Percentiles rank a stretch among this genome's conserved stretches.
These are phyloP conservation scores for Thaumatotibia leucotreta DNA, from an alignment of 1,140 invertebrate species.

Conservation along the genomic window DNA sequence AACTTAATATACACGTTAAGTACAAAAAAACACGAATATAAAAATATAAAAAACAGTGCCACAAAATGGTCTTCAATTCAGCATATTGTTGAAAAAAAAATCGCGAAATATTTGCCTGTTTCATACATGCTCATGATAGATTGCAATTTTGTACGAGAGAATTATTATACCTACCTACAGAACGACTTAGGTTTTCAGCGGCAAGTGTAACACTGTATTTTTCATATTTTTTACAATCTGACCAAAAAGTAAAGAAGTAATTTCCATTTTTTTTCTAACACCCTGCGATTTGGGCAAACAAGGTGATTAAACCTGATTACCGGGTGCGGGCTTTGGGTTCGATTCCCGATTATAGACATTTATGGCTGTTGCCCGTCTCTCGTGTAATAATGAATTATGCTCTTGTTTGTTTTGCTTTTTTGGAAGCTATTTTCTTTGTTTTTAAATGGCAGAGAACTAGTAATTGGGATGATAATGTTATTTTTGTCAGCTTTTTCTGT, in stretches of 20 bases:
- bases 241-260: slow-evolving; percentile 5
- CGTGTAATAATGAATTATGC: slow-evolving; percentile 60
- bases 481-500: background rate
- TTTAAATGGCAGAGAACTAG: background rate
- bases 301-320: slow-evolving; percentile 56
- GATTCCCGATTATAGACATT: slow-evolving; percentile 65
- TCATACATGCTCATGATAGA: no score
- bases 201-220: no score
- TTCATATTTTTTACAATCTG: background rate
- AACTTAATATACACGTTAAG: no score
- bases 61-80: no score
- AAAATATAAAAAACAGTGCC: no score
- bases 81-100: no score
- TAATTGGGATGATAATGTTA: background rate
- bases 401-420: slow-evolving; percentile 39
- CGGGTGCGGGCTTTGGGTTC: slow-evolving; percentile 41
- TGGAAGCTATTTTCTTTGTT: background rate
- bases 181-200: no score
- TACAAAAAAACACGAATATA: no score
- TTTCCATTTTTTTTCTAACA: slow-evolving; percentile 21
- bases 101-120: no score
- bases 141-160: no score
- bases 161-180: no score
- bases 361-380: slow-evolving; percentile 41
- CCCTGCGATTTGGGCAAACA: slow-evolving; percentile 35